Percentiles rank a stretch among this genome's conserved stretches.
These are phyloP conservation scores for Pyrrhosoma nymphula DNA, from an alignment of 2,888 invertebrate genomes.

Conservation along the genomic window DNA sequence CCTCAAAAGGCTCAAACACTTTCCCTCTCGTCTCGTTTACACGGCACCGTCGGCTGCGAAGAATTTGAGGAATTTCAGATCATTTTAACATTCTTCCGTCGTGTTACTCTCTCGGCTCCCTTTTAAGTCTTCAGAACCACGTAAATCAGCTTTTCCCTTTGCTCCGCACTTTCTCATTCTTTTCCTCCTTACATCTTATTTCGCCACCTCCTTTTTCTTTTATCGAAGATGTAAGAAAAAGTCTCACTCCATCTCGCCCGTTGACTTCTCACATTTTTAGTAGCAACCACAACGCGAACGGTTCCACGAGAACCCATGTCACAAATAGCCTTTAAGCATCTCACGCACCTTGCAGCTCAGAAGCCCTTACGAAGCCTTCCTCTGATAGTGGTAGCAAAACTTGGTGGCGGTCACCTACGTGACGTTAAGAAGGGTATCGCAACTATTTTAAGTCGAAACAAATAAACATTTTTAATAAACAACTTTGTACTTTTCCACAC, in stretches of 20 bases:
- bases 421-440: too few relatives aligned
- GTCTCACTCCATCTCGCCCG: background rate
- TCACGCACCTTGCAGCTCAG: background rate
- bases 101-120: background rate
- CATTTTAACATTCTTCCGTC: background rate
- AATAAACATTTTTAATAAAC: too few relatives aligned
- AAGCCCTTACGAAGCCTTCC: slow-evolving; percentile 7
- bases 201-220: background rate
- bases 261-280: background rate
- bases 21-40: too few relatives aligned
- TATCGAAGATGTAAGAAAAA: background rate
- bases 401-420: too few relatives aligned
- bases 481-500: too few relatives aligned
- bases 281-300: background rate
- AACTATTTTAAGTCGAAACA: too few relatives aligned
- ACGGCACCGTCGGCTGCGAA: too few relatives aligned
- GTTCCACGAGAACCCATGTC: background rate
- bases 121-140: too few relatives aligned
- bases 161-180: background rate
- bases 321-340: slow-evolving; percentile 19
- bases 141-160: background rate
- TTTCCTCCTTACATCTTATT: background rate
- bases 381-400: too few relatives aligned
- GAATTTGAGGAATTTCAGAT: too few relatives aligned
- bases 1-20: too few relatives aligned